A percentile compares a stretch with the other conserved stretches of the same genome.
These are phyloP conservation scores for Acrobasis consociella DNA, from an alignment of 2,888 invertebrate genomes.

Conservation along the genomic window DNA sequence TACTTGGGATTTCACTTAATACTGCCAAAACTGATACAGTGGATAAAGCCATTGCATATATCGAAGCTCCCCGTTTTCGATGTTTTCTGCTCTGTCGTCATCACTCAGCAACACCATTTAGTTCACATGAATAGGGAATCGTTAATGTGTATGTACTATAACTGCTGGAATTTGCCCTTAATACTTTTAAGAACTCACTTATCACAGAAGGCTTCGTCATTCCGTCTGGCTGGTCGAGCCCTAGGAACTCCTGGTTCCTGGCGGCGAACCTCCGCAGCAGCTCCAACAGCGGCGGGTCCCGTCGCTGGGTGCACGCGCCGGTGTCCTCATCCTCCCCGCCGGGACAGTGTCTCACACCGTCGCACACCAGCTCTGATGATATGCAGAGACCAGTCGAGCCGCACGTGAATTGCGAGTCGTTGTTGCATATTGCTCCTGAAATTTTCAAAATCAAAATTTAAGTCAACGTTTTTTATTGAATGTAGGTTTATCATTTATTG, in stretches of 20 bases:
- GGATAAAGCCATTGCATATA: no score
- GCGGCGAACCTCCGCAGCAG: constrained; percentile 70
- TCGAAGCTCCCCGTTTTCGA: no score
- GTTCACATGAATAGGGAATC: no score
- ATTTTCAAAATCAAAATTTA: no score
- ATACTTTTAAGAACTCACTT: constrained; percentile 52
- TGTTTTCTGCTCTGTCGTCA: no score
- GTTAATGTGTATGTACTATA: no score
- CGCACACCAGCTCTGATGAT: constrained; percentile 85
- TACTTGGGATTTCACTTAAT: no score
- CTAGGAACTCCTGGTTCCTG: constrained; percentile 70
- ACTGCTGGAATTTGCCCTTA: no score
- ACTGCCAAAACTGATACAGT: no score
- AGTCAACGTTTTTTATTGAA: no score
- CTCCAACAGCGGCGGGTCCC: constrained; percentile 70
- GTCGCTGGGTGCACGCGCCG: constrained; percentile 60
- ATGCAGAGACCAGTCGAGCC: constrained; percentile 82
- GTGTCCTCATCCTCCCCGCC: constrained; percentile 83
- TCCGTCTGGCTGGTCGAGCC: constrained; percentile 65
- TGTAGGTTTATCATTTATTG: no score
- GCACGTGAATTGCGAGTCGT: constrained; percentile 68
- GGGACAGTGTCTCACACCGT: constrained; percentile 86
- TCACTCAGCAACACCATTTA: no score
- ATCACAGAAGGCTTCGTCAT: constrained; percentile 75
- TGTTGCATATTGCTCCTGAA: constrained; percentile 69